Evolutionary conservation across 2,113 vertebrate species (phyloP).

Genomic region (Leucopternis melanops): DNA sequence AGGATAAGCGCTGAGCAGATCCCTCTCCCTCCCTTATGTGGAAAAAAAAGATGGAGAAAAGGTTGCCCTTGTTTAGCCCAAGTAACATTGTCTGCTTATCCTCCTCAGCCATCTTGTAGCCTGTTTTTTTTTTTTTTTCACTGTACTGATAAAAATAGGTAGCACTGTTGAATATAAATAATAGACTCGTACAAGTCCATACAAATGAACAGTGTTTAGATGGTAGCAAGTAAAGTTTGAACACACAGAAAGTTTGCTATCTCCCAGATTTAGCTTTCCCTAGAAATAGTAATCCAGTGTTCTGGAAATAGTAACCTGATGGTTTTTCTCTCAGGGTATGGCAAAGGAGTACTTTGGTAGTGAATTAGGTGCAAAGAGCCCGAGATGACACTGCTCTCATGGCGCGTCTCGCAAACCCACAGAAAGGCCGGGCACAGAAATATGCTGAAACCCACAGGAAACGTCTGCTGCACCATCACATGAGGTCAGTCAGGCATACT

Average conservation of each 20-base stretch:
- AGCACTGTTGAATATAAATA: neutral
- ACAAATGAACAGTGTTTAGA: neutral
- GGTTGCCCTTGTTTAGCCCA: neutral
- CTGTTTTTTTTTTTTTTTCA: neutral
- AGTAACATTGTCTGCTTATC: neutral
- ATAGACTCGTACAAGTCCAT: neutral
- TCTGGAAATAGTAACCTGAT: neutral
- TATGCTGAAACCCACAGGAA: constrained; percentile 34
- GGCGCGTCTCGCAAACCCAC: neutral
- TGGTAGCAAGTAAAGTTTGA: neutral
- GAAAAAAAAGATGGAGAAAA: neutral
- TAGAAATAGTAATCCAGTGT: neutral
- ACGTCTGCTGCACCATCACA: neutral
- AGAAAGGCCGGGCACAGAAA: neutral
- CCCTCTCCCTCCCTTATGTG: fast-evolving
- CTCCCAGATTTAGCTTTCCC: neutral
- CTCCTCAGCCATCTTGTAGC: neutral
- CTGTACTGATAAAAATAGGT: neutral
- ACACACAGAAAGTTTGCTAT: neutral
- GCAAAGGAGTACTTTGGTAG: neutral
- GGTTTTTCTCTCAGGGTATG: neutral
- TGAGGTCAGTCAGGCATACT: constrained; percentile 19
- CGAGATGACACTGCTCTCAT: neutral
- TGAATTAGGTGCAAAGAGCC: neutral
- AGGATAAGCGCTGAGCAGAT: neutral